Percentiles rank a stretch among this genome's conserved stretches.
These are phyloP conservation scores for Aleiodes sp. DNA, from an alignment of 1,140 invertebrate species.

Conservation along the genomic window DNA sequence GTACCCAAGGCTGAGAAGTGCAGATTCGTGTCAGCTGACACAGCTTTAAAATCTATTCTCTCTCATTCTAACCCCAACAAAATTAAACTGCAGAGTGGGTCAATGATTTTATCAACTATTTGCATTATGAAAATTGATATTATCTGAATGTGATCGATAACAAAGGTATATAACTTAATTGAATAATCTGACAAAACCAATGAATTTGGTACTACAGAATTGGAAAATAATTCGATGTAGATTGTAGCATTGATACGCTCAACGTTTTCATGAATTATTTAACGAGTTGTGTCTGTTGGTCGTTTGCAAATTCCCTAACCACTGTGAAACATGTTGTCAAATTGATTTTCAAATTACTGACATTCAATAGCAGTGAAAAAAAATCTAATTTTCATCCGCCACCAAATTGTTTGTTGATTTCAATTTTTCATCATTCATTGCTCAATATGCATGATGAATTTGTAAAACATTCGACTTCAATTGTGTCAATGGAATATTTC, in stretches of 20 bases:
- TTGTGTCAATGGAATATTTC: too few relatives aligned
- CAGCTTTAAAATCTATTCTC: not conserved
- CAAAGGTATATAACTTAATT: too few relatives aligned
- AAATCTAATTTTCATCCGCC: too few relatives aligned
- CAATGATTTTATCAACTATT: not conserved
- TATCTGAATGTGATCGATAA: not conserved
- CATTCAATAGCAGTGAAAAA: not conserved
- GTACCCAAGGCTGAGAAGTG: constrained; percentile 11
- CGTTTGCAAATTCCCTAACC: constrained; percentile 22
- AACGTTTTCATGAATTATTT: constrained; percentile 34
- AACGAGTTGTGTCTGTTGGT: constrained; percentile 14
- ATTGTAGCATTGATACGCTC: constrained; percentile 14
- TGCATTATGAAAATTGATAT: constrained; percentile 1
- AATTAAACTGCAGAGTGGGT: not conserved
- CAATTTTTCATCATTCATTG: too few relatives aligned
- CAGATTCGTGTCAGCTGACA: not conserved
- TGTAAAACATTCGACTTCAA: too few relatives aligned
- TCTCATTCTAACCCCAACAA: not conserved
- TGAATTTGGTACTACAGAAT: constrained; percentile 8
- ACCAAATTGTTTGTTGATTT: not conserved
- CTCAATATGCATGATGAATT: too few relatives aligned
- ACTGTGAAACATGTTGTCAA: constrained; percentile 13
- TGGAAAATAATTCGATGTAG: constrained; percentile 29
- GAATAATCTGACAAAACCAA: constrained; percentile 5
- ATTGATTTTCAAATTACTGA: constrained; percentile 9